phyloP scores from a whole-genome alignment of 2,797 vertebrate species.

The Oryzias sinensis region DNA sequence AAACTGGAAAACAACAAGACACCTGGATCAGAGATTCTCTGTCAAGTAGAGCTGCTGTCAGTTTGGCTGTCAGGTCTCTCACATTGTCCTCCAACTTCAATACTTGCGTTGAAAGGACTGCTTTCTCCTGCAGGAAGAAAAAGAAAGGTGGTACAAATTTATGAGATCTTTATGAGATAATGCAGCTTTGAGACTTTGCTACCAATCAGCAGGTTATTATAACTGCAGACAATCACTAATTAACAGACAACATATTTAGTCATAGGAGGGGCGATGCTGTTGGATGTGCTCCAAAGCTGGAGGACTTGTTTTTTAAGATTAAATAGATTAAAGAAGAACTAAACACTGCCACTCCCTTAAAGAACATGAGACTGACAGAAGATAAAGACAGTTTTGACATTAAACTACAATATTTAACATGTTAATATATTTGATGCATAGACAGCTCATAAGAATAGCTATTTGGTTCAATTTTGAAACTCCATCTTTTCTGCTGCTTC shows the following conservation, averaged over 20 bases:
- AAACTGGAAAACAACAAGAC: neutral
- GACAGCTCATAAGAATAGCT: neutral
- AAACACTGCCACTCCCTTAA: too few species aligned
- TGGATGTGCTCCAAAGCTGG: too few species aligned
- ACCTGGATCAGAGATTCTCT: constrained; percentile 73
- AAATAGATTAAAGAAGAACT: neutral
- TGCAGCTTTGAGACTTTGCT: too few species aligned
- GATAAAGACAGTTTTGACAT: too few species aligned
- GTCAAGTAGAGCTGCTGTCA: constrained; percentile 52
- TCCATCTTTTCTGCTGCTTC: too few species aligned
- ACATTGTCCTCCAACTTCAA: constrained; percentile 69
- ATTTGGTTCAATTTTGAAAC: neutral
- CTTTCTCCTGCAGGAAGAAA: constrained; percentile 70
- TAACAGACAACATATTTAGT: too few species aligned
- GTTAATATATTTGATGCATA: neutral
- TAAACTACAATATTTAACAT: neutral
- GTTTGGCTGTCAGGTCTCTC: constrained; percentile 65
- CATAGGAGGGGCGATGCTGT: too few species aligned
- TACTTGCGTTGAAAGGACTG: constrained; percentile 68
- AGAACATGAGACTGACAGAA: too few species aligned
- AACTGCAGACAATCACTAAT: too few species aligned
- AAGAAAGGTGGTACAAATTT: neutral
- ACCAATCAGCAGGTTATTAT: too few species aligned
- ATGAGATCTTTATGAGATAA: too few species aligned
- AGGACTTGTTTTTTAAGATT: neutral